A percentile compares a stretch with the other conserved stretches of the same genome.
Evolutionary conservation across 1,140 invertebrate species (phyloP).

Genomic region (Helicoverpa armigera): DNA sequence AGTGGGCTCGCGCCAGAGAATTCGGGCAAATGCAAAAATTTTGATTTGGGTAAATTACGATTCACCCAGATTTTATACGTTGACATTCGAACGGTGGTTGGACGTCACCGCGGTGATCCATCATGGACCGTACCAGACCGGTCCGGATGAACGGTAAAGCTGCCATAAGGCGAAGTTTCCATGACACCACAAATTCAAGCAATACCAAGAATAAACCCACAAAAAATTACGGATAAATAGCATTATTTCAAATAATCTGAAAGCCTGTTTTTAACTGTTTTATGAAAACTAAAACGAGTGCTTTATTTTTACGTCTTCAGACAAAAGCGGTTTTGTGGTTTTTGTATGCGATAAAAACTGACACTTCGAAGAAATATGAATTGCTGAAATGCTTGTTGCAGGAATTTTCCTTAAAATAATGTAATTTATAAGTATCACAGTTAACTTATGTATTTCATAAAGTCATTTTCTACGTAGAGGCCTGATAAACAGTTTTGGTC

Average conservation of each 20-base stretch:
- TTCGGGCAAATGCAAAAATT: conserved; percentile 53
- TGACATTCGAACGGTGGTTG: conserved; percentile 52
- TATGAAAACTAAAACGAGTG: background rate
- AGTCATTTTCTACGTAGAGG: too few species aligned
- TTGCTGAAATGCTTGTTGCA: too few species aligned
- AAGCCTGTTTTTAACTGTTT: conserved; percentile 6
- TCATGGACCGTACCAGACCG: conserved; percentile 58
- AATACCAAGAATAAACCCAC: conserved; percentile 35
- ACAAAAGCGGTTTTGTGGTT: too few species aligned
- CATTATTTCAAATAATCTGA: background rate
- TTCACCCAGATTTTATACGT: conserved; percentile 54
- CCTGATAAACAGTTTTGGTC: too few species aligned
- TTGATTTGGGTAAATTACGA: conserved; percentile 31
- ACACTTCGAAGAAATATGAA: too few species aligned
- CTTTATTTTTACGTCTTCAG: background rate
- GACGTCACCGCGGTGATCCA: conserved; percentile 63
- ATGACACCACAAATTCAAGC: background rate
- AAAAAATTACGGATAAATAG: background rate
- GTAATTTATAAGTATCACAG: too few species aligned
- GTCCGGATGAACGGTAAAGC: conserved; percentile 62
- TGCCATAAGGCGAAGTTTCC: conserved; percentile 42
- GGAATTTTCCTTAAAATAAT: too few species aligned
- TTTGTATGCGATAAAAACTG: too few species aligned
- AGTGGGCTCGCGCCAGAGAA: too few species aligned
- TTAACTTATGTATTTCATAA: too few species aligned